These are phyloP conservation scores for Henicopernis longicauda DNA, from an alignment of 2,113 vertebrate genomes.

Conservation along the genomic window DNA sequence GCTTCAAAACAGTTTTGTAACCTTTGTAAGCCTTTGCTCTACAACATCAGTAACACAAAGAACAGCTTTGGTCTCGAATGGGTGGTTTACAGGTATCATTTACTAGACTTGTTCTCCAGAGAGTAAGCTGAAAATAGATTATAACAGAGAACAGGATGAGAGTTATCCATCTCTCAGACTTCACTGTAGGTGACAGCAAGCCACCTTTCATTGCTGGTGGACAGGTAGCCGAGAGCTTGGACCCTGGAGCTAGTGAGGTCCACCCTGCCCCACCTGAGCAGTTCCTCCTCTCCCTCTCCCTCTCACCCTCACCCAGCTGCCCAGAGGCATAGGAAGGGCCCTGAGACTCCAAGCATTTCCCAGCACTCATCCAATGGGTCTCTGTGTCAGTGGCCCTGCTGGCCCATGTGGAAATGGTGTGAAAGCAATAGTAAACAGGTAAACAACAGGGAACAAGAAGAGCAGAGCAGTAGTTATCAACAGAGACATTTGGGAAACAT, in stretches of 20 bases:
- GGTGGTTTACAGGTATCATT: not conserved
- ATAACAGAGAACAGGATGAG: not conserved
- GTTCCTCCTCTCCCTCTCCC: not conserved
- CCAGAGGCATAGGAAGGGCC: not conserved
- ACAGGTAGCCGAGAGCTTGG: not conserved
- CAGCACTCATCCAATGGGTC: not conserved
- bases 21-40: not conserved
- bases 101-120: not conserved
- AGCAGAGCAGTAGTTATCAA: not conserved
- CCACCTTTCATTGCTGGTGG: not conserved
- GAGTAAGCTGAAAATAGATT: not conserved
- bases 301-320: not conserved
- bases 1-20: not conserved
- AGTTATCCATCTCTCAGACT: not conserved
- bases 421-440: not conserved
- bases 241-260: not conserved
- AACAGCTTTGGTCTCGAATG: not conserved
- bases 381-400: not conserved
- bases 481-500: not conserved
- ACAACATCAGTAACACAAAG: not conserved
- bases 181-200: not conserved
- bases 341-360: not conserved
- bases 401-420: not conserved
- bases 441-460: not conserved
- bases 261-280: not conserved